Evolutionary conservation across 2,888 invertebrate species (phyloP).

Genomic region (Eupithecia vulgata): DNA sequence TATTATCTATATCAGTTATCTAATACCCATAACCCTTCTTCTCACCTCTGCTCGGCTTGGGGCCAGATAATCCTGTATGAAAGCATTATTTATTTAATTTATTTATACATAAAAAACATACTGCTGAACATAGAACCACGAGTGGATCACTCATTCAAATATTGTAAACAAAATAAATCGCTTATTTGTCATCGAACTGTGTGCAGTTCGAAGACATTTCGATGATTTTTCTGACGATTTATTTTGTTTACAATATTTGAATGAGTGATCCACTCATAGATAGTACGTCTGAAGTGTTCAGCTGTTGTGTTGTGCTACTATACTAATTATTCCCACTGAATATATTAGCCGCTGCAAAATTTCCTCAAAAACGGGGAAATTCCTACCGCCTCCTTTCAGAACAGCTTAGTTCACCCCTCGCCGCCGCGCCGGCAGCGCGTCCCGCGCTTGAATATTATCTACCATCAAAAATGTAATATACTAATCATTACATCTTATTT

Average conservation of each 20-base stretch:
- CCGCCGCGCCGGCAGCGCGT: conserved; percentile 76
- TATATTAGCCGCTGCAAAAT: conserved; percentile 28
- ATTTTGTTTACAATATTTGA: not conserved
- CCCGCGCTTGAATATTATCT: conserved; percentile 54
- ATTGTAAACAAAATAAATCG: no score
- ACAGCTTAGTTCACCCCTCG: conserved; percentile 63
- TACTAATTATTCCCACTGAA: not conserved
- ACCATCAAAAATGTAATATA: conserved; percentile 53
- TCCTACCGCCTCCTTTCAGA: conserved; percentile 44
- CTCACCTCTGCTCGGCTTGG: no score
- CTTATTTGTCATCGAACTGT: no score
- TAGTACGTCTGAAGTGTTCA: not conserved
- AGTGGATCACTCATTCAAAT: no score
- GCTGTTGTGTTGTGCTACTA: not conserved
- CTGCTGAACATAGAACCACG: no score
- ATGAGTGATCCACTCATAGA: not conserved
- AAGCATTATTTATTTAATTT: no score
- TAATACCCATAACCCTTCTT: no score
- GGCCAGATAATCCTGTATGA: no score
- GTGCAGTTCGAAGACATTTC: no score
- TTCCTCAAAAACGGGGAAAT: conserved; percentile 53
- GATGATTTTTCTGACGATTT: no score
- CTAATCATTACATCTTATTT: conserved; percentile 27
- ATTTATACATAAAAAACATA: no score
- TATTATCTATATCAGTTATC: no score